These are phyloP conservation scores for Huso huso DNA, from an alignment of 2,797 vertebrate species.

Conservation along the genomic window DNA sequence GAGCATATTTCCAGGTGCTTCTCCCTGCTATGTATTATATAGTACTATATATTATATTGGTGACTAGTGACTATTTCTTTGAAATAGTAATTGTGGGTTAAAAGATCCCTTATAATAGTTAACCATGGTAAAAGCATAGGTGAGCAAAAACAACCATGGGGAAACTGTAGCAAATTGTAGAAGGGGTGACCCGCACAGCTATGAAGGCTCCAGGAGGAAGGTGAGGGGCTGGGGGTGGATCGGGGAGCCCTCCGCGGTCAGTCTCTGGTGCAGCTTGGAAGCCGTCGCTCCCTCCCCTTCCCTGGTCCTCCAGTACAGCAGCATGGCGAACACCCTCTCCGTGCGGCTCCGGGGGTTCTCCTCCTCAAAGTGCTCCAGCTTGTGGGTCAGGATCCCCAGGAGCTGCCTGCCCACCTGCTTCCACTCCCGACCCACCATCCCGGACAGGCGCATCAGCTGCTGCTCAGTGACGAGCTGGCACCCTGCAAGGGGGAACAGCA, in stretches of 20 bases:
- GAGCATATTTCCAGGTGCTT: too few relatives aligned
- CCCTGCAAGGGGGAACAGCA: conserved; percentile 16
- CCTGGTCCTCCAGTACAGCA: conserved; percentile 40
- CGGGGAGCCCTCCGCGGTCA: conserved; percentile 35
- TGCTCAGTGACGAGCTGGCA: conserved; percentile 43
- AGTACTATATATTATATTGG: too few relatives aligned
- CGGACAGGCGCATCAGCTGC: conserved; percentile 56
- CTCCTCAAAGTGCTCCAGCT: conserved; percentile 55
- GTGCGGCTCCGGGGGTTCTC: conserved; percentile 34
- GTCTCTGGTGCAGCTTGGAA: conserved; percentile 43
- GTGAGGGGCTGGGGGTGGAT: conserved; percentile 38
- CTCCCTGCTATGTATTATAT: too few relatives aligned
- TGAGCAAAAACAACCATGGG: too few relatives aligned
- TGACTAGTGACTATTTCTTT: too few relatives aligned
- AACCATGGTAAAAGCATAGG: too few relatives aligned
- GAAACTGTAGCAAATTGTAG: too few relatives aligned
- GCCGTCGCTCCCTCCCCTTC: conserved; percentile 45
- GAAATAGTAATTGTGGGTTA: too few relatives aligned
- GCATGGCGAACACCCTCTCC: conserved; percentile 55
- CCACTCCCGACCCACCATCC: conserved; percentile 46
- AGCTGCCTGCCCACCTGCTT: conserved; percentile 48
- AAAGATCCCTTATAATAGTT: too few relatives aligned
- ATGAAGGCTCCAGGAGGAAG: conserved; percentile 38
- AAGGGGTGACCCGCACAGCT: neutral
- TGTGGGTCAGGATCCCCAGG: conserved; percentile 39